Percentiles rank a stretch among this genome's conserved stretches.
Conservation (phyloP, 2,888 invertebrate species). For the Merodon equestris region DNA sequence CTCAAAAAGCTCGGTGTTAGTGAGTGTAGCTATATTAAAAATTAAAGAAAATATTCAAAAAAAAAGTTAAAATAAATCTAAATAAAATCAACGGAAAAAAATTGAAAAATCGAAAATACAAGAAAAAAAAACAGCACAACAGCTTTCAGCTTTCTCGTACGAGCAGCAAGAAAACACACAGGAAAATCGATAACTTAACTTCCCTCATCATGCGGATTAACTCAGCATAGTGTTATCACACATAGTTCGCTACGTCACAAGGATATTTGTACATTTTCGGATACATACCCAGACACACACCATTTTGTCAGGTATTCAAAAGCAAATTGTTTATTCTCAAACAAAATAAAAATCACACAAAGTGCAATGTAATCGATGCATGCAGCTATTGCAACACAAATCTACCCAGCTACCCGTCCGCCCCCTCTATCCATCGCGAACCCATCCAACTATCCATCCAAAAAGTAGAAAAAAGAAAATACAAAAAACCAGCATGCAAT, state of each 20-base stretch:
- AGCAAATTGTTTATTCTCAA: slow-evolving; percentile 3
- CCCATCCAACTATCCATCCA: too few relatives aligned
- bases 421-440: not conserved
- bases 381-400: slow-evolving; percentile 46
- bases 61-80: too few relatives aligned
- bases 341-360: slow-evolving; percentile 20
- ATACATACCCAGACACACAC: slow-evolving; percentile 18
- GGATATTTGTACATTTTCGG: slow-evolving; percentile 35
- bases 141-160: slow-evolving; percentile 39
- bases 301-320: slow-evolving; percentile 33
- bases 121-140: slow-evolving; percentile 12
- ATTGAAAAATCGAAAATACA: slow-evolving; percentile 19
- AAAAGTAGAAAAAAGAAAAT: too few relatives aligned
- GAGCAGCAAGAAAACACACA: slow-evolving; percentile 22
- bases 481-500: not conserved
- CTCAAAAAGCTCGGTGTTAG: slow-evolving; percentile 35
- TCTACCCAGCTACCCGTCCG: slow-evolving; percentile 3
- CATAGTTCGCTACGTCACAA: slow-evolving; percentile 37
- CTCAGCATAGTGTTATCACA: slow-evolving; percentile 1
- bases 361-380: slow-evolving; percentile 32
- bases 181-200: slow-evolving; percentile 43
- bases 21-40: slow-evolving; percentile 49
- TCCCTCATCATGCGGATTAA: slow-evolving; percentile 50
- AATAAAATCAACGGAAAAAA: slow-evolving; percentile 32
- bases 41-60: slow-evolving; percentile 12